phyloP scores from a whole-genome alignment of 1,140 invertebrate species.

The Cydia splendana region DNA sequence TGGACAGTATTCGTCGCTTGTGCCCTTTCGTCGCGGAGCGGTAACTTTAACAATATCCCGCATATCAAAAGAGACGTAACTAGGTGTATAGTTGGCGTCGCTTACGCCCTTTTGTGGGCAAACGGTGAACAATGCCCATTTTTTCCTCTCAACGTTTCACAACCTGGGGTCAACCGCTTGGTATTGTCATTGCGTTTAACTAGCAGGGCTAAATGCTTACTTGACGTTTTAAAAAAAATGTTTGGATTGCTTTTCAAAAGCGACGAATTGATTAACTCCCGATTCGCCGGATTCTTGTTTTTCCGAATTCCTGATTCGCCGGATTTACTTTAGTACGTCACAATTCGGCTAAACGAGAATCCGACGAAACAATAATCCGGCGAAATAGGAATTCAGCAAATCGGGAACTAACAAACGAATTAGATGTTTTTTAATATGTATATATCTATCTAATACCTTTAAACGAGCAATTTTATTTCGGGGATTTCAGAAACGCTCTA shows the following conservation, averaged over 20 bases:
- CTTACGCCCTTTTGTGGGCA: background rate
- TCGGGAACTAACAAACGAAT: too few species aligned
- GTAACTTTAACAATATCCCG: background rate
- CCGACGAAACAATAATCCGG: too few species aligned
- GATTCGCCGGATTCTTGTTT: too few species aligned
- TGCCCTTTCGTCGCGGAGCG: background rate
- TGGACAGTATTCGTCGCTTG: background rate
- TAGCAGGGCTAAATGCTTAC: background rate
- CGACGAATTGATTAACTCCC: too few species aligned
- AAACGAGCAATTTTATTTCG: too few species aligned
- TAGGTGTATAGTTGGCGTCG: background rate
- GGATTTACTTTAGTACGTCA: too few species aligned
- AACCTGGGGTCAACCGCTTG: constrained; percentile 24
- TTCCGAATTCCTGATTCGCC: too few species aligned
- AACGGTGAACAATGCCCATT: constrained; percentile 14
- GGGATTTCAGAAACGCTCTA: too few species aligned
- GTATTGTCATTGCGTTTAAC: constrained; percentile 1
- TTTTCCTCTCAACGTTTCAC: constrained; percentile 23
- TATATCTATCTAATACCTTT: too few species aligned
- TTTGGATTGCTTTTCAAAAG: background rate
- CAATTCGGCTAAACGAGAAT: too few species aligned
- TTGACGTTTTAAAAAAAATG: background rate
- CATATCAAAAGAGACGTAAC: background rate
- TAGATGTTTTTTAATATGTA: too few species aligned
- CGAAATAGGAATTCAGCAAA: too few species aligned